These are phyloP conservation scores for Sitta carolinensis DNA, from an alignment of 2,797 vertebrate genomes.

Conservation along the genomic window DNA sequence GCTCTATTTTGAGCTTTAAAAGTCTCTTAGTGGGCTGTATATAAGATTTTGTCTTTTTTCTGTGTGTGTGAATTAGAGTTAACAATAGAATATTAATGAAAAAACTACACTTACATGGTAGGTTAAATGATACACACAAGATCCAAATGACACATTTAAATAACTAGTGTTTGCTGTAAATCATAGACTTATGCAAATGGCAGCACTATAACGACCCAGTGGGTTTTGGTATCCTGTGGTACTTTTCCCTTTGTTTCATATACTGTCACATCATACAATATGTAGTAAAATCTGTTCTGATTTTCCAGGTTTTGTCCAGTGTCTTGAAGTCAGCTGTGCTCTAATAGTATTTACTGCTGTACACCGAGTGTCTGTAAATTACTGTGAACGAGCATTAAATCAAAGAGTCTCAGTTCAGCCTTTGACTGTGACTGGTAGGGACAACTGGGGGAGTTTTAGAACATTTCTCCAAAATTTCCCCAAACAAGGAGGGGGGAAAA, in stretches of 20 bases:
- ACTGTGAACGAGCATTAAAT: neutral
- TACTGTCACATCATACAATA: neutral
- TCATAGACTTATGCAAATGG: neutral
- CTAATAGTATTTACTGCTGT: neutral
- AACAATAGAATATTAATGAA: neutral
- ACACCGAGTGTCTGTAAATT: neutral
- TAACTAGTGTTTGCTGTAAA: neutral
- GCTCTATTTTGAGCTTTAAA: conserved; percentile 23
- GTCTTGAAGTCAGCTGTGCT: neutral
- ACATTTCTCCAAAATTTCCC: neutral
- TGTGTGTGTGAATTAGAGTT: neutral
- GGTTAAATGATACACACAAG: neutral
- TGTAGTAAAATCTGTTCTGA: neutral
- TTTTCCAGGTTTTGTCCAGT: neutral
- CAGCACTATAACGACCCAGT: neutral
- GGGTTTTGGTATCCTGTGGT: neutral
- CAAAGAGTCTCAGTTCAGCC: neutral
- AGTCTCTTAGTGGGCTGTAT: conserved; percentile 8
- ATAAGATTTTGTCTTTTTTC: neutral
- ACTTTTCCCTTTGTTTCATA: neutral
- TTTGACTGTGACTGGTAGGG: neutral
- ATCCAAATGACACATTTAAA: neutral
- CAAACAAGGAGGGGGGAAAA: neutral
- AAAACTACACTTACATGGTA: neutral
- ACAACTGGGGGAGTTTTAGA: neutral